Conservation (phyloP, 2,888 invertebrate genomes). For the Athalia circularis region DNA sequence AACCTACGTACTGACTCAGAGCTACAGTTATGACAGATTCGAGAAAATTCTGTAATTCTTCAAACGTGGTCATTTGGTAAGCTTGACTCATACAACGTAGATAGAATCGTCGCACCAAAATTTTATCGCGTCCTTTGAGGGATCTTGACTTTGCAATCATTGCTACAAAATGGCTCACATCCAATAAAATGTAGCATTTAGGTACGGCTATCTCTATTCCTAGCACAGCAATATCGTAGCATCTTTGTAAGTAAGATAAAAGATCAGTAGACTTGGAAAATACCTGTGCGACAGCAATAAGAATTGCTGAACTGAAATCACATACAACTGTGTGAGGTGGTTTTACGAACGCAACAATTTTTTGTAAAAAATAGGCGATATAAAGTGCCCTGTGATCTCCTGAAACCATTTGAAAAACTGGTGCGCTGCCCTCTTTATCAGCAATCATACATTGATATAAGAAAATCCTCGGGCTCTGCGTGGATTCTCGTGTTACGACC, state of each 20-base stretch:
- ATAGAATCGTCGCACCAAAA: conserved; percentile 46
- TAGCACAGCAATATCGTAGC: conserved; percentile 44
- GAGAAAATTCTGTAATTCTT: conserved; percentile 43
- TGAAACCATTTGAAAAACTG: conserved; percentile 53
- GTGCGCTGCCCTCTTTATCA: conserved; percentile 44
- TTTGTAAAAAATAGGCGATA: conserved; percentile 44
- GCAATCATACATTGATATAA: conserved; percentile 48
- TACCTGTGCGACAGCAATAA: conserved; percentile 50
- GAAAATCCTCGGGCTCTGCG: not conserved
- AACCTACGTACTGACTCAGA: conserved; percentile 49
- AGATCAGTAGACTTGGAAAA: conserved; percentile 50
- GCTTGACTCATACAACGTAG: conserved; percentile 49
- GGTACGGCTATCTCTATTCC: not conserved
- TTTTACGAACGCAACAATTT: conserved; percentile 34
- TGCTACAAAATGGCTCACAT: conserved; percentile 51
- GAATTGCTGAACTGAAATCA: conserved; percentile 48
- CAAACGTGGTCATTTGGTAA: conserved; percentile 50
- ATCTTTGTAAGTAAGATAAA: conserved; percentile 51
- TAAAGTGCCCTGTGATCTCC: conserved; percentile 48
- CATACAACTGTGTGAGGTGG: conserved; percentile 44
- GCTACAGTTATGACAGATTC: conserved; percentile 51
- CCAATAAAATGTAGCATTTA: conserved; percentile 48
- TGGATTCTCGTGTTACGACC: conserved; percentile 9
- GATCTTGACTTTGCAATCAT: conserved; percentile 52
- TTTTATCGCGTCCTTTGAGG: conserved; percentile 31